These are phyloP conservation scores for Octonoba sinensis DNA, from an alignment of 2,888 invertebrate genomes.

Conservation along the genomic window DNA sequence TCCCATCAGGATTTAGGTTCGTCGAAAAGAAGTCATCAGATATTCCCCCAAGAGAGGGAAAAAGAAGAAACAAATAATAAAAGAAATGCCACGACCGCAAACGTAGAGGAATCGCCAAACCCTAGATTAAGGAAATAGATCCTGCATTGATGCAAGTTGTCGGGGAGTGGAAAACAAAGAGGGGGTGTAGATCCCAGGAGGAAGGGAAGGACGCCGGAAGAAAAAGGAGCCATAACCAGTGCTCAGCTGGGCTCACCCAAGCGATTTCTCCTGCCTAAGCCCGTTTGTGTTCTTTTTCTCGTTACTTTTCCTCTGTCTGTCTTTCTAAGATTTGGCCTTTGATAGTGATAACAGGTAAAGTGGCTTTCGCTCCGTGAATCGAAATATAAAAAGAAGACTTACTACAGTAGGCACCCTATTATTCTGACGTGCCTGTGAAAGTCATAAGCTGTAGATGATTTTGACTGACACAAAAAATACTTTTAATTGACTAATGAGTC, in stretches of 20 bases:
- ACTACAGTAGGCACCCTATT: no score
- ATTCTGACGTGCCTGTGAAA: no score
- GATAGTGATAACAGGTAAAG: no score
- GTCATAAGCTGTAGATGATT: no score
- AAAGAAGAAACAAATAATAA: constrained; percentile 26
- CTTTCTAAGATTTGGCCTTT: no score
- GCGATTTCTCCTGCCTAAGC: constrained; percentile 46
- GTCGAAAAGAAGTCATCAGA: constrained; percentile 52
- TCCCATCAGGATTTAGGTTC: constrained; percentile 26
- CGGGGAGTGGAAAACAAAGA: constrained; percentile 33
- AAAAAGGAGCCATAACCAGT: constrained; percentile 42
- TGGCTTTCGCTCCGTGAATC: no score
- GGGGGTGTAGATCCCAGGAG: neutral
- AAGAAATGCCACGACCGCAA: constrained; percentile 26
- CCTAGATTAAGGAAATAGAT: constrained; percentile 39
- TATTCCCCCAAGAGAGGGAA: constrained; percentile 36
- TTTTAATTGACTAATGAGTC: no score
- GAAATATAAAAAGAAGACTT: no score
- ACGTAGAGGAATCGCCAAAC: constrained; percentile 27
- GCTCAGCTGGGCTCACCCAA: constrained; percentile 49
- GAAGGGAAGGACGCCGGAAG: constrained; percentile 1
- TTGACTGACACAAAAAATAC: no score
- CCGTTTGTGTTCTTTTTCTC: constrained; percentile 18
- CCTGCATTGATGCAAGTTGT: constrained; percentile 56
- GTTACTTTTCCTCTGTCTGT: neutral